Evolutionary conservation across 2,888 invertebrate species (phyloP).

Genomic region (Poecilobothrus nobilitatus): DNA sequence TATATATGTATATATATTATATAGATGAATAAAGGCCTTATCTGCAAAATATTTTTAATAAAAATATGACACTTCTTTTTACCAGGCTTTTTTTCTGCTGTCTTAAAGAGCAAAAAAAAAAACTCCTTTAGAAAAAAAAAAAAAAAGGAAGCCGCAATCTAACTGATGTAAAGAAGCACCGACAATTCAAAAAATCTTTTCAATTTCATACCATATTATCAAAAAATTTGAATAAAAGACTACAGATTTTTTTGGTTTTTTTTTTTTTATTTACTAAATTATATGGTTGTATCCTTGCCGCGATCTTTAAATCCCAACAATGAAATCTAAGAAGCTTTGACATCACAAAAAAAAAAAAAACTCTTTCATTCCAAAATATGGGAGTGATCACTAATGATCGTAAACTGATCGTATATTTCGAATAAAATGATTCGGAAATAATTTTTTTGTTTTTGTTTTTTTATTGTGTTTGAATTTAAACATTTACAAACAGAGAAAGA

Average conservation of each 20-base stretch:
- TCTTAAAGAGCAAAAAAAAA: no score
- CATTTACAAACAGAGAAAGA: neutral
- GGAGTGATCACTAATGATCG: neutral
- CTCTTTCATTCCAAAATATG: neutral
- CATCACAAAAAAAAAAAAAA: neutral
- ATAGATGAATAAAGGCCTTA: neutral
- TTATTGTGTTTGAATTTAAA: neutral
- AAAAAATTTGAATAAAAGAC: no score
- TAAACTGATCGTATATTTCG: neutral
- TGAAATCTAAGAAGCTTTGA: conserved; percentile 1
- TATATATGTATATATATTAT: no score
- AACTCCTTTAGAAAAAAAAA: neutral
- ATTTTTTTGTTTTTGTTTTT: neutral
- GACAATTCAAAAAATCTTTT: neutral
- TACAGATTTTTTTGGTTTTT: neutral
- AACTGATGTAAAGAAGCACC: neutral
- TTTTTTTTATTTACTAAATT: neutral
- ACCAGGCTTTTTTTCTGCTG: neutral
- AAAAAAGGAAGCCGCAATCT: neutral
- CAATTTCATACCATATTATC: neutral
- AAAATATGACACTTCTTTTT: neutral
- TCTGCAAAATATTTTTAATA: neutral
- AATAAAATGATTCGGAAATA: neutral
- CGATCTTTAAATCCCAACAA: neutral
- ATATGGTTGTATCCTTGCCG: neutral